Conservation (phyloP, 2,113 vertebrate species). For the Neodon shergylaensis region DNA sequence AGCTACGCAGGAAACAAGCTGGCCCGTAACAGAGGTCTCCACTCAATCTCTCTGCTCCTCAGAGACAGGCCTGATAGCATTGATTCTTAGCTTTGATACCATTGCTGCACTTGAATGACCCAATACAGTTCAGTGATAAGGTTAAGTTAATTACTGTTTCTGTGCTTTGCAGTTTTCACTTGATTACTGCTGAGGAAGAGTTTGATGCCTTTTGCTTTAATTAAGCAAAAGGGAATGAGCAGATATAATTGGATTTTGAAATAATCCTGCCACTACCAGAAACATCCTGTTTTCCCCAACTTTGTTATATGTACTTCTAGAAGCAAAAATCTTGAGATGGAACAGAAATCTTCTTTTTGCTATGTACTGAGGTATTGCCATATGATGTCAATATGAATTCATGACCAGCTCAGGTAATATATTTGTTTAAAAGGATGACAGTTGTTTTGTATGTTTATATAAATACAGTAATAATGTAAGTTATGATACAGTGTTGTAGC, state of each 20-base stretch:
- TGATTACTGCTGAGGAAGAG: constrained; percentile 92
- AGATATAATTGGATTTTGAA: constrained; percentile 90
- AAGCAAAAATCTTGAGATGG: constrained; percentile 68
- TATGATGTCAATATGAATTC: constrained; percentile 60
- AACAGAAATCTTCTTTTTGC: constrained; percentile 74
- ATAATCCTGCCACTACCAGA: constrained; percentile 85
- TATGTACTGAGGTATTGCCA: constrained; percentile 8
- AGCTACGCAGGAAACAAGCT: constrained; percentile 81
- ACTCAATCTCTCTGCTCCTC: constrained; percentile 79
- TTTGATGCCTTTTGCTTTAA: constrained; percentile 93
- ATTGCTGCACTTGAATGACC: constrained; percentile 88
- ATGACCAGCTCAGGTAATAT: background rate
- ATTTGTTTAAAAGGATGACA: background rate
- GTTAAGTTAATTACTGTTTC: constrained; percentile 95
- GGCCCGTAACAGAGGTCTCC: constrained; percentile 76
- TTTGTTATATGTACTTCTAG: constrained; percentile 74
- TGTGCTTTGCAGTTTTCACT: constrained; percentile 92
- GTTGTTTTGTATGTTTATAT: background rate
- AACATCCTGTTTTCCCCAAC: constrained; percentile 76
- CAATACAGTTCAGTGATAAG: constrained; percentile 95
- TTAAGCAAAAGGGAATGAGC: constrained; percentile 95
- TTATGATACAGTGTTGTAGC: background rate
- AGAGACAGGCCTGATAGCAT: constrained; percentile 77
- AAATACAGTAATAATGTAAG: background rate
- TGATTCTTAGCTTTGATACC: constrained; percentile 86